A percentile compares a stretch with the other conserved stretches of the same genome.
Conservation (phyloP, 2,888 invertebrate genomes). For the Gonocerus acuteangulatus region DNA sequence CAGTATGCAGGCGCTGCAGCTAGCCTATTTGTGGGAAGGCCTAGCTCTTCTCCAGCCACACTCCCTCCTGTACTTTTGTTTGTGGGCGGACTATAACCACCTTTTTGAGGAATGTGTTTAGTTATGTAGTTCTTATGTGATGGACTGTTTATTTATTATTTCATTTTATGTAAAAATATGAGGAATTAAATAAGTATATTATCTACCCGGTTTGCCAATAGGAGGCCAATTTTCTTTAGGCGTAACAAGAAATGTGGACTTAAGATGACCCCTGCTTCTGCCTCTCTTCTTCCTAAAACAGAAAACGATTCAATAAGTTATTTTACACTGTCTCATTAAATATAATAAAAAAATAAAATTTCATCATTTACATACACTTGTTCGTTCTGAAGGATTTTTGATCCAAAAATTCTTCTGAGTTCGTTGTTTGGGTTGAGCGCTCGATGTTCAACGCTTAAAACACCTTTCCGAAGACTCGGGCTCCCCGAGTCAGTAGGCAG, state of each 20-base stretch:
- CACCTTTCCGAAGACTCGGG: constrained; percentile 43
- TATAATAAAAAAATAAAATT: neutral
- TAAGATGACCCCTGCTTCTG: constrained; percentile 52
- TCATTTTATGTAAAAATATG: too few relatives aligned
- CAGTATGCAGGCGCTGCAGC: too few relatives aligned
- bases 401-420: constrained; percentile 71
- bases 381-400: constrained; percentile 60
- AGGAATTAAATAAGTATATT: neutral
- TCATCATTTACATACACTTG: constrained; percentile 32
- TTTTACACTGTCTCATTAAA: too few relatives aligned
- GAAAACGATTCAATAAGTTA: too few relatives aligned
- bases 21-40: too few relatives aligned
- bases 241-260: constrained; percentile 59
- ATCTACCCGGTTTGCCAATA: constrained; percentile 55
- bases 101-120: too few relatives aligned
- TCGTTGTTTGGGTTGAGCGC: constrained; percentile 73
- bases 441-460: constrained; percentile 59
- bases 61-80: too few relatives aligned
- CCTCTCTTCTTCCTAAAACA: constrained; percentile 50
- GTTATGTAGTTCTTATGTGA: too few relatives aligned
- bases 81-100: too few relatives aligned
- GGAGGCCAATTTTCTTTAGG: constrained; percentile 67
- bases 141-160: too few relatives aligned
- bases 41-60: too few relatives aligned
- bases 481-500: constrained; percentile 40